phyloP scores from a whole-genome alignment of 2,113 vertebrate species.

The Brachyhypopomus gauderio region DNA sequence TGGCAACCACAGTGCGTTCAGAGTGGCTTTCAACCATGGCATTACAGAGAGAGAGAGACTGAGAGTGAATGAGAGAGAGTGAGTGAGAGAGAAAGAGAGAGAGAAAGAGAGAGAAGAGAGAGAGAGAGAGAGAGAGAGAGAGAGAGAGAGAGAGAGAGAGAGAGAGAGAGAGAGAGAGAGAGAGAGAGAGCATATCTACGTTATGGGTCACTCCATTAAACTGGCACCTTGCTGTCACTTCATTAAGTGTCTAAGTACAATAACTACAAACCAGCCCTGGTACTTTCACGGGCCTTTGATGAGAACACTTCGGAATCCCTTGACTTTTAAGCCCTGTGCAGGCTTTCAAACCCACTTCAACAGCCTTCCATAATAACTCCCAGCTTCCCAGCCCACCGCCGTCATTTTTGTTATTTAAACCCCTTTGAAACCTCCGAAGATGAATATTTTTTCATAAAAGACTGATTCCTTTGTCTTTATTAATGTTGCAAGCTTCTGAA shows the following conservation, averaged over 20 bases:
- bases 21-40: too few species aligned
- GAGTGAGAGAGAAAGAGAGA: too few species aligned
- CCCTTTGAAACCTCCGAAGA: background rate
- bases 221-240: background rate
- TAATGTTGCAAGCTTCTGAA: slow-evolving; percentile 50
- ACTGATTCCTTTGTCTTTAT: slow-evolving; percentile 53
- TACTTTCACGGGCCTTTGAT: background rate
- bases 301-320: slow-evolving; percentile 5
- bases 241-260: slow-evolving; percentile 10
- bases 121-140: too few species aligned
- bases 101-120: too few species aligned
- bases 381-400: background rate
- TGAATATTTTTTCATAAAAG: slow-evolving; percentile 56
- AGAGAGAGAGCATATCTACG: background rate
- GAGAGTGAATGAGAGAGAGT: too few species aligned
- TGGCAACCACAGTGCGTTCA: background rate
- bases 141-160: too few species aligned
- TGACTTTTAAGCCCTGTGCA: background rate
- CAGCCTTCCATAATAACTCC: slow-evolving; percentile 24
- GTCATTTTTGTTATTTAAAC: background rate
- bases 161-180: too few species aligned
- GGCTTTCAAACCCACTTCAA: slow-evolving; percentile 11
- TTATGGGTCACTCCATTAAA: slow-evolving; percentile 19
- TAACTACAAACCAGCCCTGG: slow-evolving; percentile 13
- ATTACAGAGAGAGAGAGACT: too few species aligned